Evolutionary conservation across 2,888 invertebrate genomes (phyloP).

Genomic region (Caenorhabditis becei): DNA sequence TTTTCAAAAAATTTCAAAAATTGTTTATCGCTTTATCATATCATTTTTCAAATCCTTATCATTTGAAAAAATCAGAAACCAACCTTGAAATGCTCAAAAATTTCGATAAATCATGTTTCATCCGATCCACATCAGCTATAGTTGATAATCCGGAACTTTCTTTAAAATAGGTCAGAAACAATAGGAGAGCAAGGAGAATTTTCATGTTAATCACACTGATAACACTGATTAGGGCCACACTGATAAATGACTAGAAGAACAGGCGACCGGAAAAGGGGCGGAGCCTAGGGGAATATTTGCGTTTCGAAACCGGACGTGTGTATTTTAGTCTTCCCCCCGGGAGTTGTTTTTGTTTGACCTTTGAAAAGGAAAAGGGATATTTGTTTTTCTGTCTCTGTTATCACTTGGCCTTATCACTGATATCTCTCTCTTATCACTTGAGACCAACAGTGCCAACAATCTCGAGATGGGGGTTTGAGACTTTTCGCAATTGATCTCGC

Average conservation of each 20-base stretch:
- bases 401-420: too few species aligned
- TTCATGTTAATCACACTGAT: background rate
- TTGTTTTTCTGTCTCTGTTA: too few species aligned
- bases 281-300: background rate
- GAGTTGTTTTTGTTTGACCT: conserved; percentile 14
- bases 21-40: too few species aligned
- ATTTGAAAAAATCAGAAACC: background rate
- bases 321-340: background rate
- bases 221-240: background rate
- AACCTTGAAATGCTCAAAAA: conserved; percentile 68
- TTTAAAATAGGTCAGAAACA: background rate
- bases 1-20: conserved; percentile 15
- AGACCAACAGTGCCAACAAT: too few species aligned
- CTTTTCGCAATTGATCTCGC: too few species aligned
- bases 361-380: too few species aligned
- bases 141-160: conserved; percentile 19
- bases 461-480: too few species aligned
- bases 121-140: conserved; percentile 66
- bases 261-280: background rate
- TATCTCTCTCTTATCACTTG: too few species aligned
- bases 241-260: background rate
- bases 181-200: background rate
- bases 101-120: conserved; percentile 66
- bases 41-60: too few species aligned
- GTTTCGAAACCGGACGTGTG: conserved; percentile 21